Conservation (phyloP, 1,140 invertebrate genomes). For the Caenorhabditis tropicalis region DNA sequence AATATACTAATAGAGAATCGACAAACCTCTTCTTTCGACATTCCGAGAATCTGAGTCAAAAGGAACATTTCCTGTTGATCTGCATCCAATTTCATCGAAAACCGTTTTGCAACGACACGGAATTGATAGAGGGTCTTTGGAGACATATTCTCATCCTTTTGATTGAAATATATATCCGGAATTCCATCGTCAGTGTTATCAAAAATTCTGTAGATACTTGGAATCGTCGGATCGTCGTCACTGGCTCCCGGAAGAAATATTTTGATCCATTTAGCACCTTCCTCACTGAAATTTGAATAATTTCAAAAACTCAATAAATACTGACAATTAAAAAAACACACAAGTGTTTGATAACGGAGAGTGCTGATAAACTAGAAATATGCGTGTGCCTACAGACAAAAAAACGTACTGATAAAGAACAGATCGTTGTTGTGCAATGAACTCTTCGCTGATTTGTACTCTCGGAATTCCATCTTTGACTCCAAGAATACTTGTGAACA, state of each 20-base stretch:
- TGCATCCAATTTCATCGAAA: background rate
- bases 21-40: background rate
- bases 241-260: background rate
- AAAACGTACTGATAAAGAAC: constrained; percentile 31
- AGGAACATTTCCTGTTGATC: background rate
- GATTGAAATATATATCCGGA: background rate
- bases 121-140: background rate
- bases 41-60: background rate
- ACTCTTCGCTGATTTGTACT: background rate
- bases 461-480: background rate
- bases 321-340: background rate
- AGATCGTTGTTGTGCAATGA: background rate
- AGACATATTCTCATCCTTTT: background rate
- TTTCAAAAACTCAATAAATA: too few relatives aligned
- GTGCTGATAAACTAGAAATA: background rate
- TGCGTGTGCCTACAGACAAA: background rate
- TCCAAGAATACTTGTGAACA: background rate
- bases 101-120: background rate
- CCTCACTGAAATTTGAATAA: constrained; percentile 25
- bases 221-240: background rate
- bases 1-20: background rate
- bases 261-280: background rate
- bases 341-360: background rate
- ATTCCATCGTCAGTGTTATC: constrained; percentile 28
- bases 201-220: background rate